Percentiles rank a stretch among this genome's conserved stretches.
These are phyloP conservation scores for Ophraella communa DNA, from an alignment of 2,888 invertebrate genomes.

Conservation along the genomic window DNA sequence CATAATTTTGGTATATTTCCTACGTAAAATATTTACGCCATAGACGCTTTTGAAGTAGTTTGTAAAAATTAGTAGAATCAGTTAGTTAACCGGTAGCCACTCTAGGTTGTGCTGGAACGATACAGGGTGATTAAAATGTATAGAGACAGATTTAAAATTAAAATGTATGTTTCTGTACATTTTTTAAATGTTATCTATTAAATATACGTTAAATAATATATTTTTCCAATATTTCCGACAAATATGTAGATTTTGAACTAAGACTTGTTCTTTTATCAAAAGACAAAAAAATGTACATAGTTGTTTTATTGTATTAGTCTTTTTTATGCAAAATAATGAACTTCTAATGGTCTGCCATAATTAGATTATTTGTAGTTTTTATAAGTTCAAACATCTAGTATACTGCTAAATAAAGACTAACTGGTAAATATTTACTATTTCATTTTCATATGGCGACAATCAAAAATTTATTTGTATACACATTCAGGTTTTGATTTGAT, in stretches of 20 bases:
- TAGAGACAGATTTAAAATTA: neutral
- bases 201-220: conserved; percentile 1
- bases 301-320: neutral
- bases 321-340: neutral
- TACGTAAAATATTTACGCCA: conserved; percentile 8
- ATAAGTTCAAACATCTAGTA: too few species aligned
- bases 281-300: conserved; percentile 1
- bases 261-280: neutral
- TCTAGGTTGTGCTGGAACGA: conserved; percentile 23
- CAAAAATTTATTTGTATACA: too few species aligned
- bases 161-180: conserved; percentile 7
- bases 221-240: neutral
- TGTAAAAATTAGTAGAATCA: neutral
- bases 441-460: too few species aligned
- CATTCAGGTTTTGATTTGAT: too few species aligned
- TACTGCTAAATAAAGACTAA: too few species aligned
- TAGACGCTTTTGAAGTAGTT: conserved; percentile 10
- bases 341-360: too few species aligned
- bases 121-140: conserved; percentile 23
- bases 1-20: neutral
- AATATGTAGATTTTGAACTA: neutral
- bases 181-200: conserved; percentile 4
- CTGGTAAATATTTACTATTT: too few species aligned
- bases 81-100: conserved; percentile 1
- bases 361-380: neutral